Evolutionary conservation across 2,113 vertebrate genomes (phyloP).

Genomic region (Piaya cayana): DNA sequence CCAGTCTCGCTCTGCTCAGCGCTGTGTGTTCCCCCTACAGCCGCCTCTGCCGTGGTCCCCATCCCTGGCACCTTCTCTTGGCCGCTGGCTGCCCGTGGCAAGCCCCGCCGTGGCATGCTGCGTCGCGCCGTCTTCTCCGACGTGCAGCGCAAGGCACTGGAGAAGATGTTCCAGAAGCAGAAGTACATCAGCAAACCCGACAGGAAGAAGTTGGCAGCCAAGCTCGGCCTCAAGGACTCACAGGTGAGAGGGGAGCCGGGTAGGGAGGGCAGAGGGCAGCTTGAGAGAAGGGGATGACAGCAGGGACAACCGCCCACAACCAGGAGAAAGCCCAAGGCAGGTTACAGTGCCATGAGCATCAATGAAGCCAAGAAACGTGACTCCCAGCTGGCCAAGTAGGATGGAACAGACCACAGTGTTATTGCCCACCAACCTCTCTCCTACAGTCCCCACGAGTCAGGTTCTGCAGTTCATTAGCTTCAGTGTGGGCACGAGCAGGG

Average conservation of each 20-base stretch:
- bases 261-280: neutral
- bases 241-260: constrained; percentile 76
- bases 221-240: constrained; percentile 94
- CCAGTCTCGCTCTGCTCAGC: rapidly evolving
- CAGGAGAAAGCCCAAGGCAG: neutral
- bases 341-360: rapidly evolving
- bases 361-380: rapidly evolving
- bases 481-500: rapidly evolving
- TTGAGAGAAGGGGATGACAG: neutral
- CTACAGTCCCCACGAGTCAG: neutral
- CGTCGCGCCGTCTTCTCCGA: constrained; percentile 95
- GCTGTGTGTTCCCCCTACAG: constrained; percentile 48
- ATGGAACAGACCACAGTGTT: rapidly evolving
- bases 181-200: constrained; percentile 99
- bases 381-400: neutral
- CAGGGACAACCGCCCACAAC: neutral
- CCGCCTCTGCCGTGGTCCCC: constrained; percentile 87
- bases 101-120: constrained; percentile 94
- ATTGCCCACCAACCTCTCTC: neutral
- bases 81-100: constrained; percentile 89
- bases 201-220: constrained; percentile 91
- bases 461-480: neutral
- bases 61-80: constrained; percentile 96
- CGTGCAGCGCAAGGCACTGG: constrained; percentile 93
- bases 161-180: constrained; percentile 98